These are phyloP conservation scores for Marronus borbonicus DNA, from an alignment of 2,888 invertebrate species.

Conservation along the genomic window DNA sequence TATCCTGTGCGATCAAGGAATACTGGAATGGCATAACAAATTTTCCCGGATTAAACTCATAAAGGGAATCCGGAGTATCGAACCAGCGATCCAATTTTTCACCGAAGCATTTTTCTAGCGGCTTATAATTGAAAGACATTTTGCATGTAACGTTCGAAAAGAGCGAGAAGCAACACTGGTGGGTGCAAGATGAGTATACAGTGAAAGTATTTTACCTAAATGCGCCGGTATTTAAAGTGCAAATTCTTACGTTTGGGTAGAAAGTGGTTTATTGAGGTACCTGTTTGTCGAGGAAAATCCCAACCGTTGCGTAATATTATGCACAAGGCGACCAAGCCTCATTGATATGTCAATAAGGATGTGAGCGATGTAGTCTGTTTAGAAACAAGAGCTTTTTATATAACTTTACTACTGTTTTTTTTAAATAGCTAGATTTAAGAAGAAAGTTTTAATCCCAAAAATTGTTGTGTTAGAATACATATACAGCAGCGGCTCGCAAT, in stretches of 20 bases:
- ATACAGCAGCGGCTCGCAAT: too few species aligned
- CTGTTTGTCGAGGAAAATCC: too few species aligned
- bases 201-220: constrained; percentile 36
- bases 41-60: constrained; percentile 82
- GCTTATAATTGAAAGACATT: constrained; percentile 55
- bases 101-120: constrained; percentile 55
- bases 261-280: not conserved
- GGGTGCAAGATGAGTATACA: not conserved
- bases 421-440: too few species aligned
- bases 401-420: too few species aligned
- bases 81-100: constrained; percentile 79
- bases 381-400: too few species aligned
- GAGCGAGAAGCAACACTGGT: too few species aligned
- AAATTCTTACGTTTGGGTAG: constrained; percentile 6
- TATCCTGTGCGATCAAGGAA: constrained; percentile 78
- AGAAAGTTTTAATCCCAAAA: too few species aligned
- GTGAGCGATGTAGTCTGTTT: too few species aligned
- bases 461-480: too few species aligned
- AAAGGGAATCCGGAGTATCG: constrained; percentile 79
- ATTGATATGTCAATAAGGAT: too few species aligned
- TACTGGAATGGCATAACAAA: constrained; percentile 82
- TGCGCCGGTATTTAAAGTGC: not conserved
- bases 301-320: not conserved
- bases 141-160: not conserved
- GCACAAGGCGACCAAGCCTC: too few species aligned